Conservation (phyloP, 1,140 invertebrate species). For the Megalopta genalis region DNA sequence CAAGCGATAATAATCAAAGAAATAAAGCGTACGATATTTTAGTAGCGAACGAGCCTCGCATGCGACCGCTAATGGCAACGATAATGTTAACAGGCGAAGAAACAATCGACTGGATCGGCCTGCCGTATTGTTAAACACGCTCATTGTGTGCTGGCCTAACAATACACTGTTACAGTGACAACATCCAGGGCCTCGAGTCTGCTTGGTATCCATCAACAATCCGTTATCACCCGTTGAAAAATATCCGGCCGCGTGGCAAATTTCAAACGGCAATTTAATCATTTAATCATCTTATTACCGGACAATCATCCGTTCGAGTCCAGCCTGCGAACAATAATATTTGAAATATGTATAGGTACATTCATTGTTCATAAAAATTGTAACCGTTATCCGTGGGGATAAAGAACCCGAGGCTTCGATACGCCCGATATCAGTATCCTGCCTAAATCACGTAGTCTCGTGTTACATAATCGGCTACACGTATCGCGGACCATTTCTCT, state of each 20-base stretch:
- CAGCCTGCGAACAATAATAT: too few relatives aligned
- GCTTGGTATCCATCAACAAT: conserved; percentile 66
- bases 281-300: too few relatives aligned
- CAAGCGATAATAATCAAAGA: conserved; percentile 42
- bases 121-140: conserved; percentile 68
- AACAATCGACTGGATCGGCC: conserved; percentile 68
- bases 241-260: conserved; percentile 61
- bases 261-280: not conserved
- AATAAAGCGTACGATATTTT: conserved; percentile 26
- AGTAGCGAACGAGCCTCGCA: conserved; percentile 29
- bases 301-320: too few relatives aligned
- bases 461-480: conserved; percentile 29
- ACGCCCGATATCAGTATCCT: conserved; percentile 20
- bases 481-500: conserved; percentile 18
- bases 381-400: too few relatives aligned
- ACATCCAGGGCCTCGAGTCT: conserved; percentile 59
- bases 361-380: too few relatives aligned
- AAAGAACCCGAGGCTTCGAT: not conserved
- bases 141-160: conserved; percentile 73
- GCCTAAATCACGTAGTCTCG: conserved; percentile 34
- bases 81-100: conserved; percentile 54
- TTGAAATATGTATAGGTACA: too few relatives aligned
- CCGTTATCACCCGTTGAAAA: conserved; percentile 64
- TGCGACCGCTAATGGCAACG: conserved; percentile 46
- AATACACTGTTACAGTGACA: conserved; percentile 70